Evolutionary conservation across 2,113 vertebrate genomes (phyloP).

Genomic region (Trichechus manatus): DNA sequence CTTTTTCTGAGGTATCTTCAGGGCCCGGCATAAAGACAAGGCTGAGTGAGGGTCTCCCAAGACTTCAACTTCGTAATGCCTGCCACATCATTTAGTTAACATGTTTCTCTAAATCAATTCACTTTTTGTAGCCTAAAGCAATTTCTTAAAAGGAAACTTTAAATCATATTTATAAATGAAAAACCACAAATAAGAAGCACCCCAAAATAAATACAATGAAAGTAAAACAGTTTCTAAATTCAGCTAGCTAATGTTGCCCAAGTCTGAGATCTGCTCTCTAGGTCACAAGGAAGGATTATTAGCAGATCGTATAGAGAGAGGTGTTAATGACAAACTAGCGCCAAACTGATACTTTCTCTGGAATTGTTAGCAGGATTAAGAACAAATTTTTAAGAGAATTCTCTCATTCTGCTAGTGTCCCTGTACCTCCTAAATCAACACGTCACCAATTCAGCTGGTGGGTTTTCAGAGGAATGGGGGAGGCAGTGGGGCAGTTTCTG

Average conservation of each 20-base stretch:
- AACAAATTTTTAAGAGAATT: not conserved
- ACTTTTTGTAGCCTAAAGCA: constrained; percentile 40
- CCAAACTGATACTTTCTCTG: not conserved
- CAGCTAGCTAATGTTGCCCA: not conserved
- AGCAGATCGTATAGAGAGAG: not conserved
- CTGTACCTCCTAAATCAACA: not conserved
- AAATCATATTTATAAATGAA: not conserved
- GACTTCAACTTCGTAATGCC: constrained; percentile 2
- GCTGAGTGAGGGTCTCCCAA: not conserved
- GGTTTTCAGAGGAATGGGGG: not conserved
- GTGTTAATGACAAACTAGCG: not conserved
- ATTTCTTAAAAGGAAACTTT: constrained; percentile 53
- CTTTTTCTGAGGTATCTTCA: not conserved
- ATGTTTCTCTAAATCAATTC: constrained; percentile 2
- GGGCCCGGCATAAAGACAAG: not conserved
- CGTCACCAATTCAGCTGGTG: not conserved
- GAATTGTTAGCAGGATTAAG: not conserved
- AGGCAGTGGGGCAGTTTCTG: not conserved
- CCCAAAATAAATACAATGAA: not conserved
- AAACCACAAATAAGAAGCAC: not conserved
- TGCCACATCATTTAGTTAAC: not conserved
- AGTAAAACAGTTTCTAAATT: not conserved
- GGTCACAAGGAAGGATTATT: not conserved
- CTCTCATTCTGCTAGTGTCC: not conserved
- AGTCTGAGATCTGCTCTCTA: not conserved